A percentile compares a stretch with the other conserved stretches of the same genome.
Conservation (phyloP, 1,140 invertebrate genomes). For the Zaprionus capensis region DNA sequence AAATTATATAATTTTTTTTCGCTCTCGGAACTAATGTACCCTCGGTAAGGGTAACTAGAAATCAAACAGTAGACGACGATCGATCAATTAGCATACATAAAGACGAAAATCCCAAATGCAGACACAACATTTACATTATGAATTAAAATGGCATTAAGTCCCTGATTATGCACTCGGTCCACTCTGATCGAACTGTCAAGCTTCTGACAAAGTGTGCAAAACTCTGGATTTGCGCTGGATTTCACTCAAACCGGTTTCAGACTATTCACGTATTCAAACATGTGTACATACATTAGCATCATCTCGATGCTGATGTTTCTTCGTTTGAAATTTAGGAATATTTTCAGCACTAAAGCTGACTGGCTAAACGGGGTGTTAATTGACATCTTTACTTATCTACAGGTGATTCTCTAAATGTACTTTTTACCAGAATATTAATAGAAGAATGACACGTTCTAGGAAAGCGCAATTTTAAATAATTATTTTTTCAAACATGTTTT, state of each 20-base stretch:
- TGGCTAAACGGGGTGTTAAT: neutral
- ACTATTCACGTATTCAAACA: neutral
- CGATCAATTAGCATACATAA: conserved; percentile 40
- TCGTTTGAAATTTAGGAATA: neutral
- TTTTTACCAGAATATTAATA: neutral
- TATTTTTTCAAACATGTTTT: neutral
- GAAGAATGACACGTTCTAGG: neutral
- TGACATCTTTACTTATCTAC: neutral
- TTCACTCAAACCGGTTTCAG: conserved; percentile 40
- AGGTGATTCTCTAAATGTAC: neutral
- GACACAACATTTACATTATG: conserved; percentile 29
- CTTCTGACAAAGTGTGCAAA: conserved; percentile 25
- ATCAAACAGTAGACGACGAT: conserved; percentile 23
- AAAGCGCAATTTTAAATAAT: neutral
- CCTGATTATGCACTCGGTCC: conserved; percentile 12
- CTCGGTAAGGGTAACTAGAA: neutral
- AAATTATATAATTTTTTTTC: neutral
- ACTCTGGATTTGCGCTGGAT: conserved; percentile 22
- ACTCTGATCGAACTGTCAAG: conserved; percentile 6
- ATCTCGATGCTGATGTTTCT: neutral
- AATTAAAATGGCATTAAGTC: conserved; percentile 28
- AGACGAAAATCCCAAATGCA: conserved; percentile 12
- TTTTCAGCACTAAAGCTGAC: neutral
- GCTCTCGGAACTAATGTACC: too few relatives aligned
- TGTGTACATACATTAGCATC: neutral